Base-by-base conservation (phyloP, 2,113 vertebrate species). In the Nannospalax galili region DNA sequence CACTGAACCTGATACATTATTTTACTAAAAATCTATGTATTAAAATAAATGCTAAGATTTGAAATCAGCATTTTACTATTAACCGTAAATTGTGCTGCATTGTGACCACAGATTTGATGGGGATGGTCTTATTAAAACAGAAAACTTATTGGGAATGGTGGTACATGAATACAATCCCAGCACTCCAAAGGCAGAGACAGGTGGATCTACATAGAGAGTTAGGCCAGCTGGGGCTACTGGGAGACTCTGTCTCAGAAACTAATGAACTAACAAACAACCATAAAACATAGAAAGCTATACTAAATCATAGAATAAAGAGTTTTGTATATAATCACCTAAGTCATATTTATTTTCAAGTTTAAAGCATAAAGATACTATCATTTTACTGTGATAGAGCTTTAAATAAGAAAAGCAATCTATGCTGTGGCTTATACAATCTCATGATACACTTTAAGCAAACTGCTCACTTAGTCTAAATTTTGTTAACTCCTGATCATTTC, bases 1-100 rank as follows among this genome's bases (percentile, higher is more conserved):
- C 97, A 96, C 84, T 97, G 96, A 97, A 96, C 84, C 97, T 97
- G 94, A 95, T 98, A 98, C 97, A 97, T 81, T 96, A 96, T 78
- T 84, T 70, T 15, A 62, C 3, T 48, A 84, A 64, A 91, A 96
- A 96, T 95, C 93, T 93, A 94, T 48, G 92, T 96, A 95, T 94
- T 96, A 93, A 96, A 70, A 96, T 95, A 97, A 97, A 96, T 60
- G 7, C 74, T 62, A 95, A n/a, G 5, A 86, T 84, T 84, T 88
- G 85, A 91, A 77, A 95, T 78, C 2, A 82, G 52, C 3, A 90
- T 80, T 93, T 92, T 85, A 85, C 37, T 89, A 35, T 65, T 85
- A 88, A 93, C 89, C 45, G 88, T 30, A 90, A 15, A 17, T 14
- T 32, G 56, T 45, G 14, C 30, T 73, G 4, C 20, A 81, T 62